Conservation (phyloP, 2,797 vertebrate species). For the Pogoniulus pusillus region DNA sequence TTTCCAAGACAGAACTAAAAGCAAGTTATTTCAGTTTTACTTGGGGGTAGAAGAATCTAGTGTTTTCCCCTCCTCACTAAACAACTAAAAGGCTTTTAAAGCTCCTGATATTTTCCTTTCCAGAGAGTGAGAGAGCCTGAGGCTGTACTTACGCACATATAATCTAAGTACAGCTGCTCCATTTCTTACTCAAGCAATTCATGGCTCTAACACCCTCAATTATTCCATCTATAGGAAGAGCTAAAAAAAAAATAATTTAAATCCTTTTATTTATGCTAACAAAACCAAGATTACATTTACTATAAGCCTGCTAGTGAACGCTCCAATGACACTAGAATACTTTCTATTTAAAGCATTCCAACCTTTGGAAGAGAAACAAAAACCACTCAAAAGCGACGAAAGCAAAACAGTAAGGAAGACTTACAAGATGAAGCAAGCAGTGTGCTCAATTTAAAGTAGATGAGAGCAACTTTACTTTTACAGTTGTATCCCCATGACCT, state of each 20-base stretch:
- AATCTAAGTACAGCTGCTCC: conserved; percentile 58
- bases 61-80: not conserved
- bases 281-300: conserved; percentile 61
- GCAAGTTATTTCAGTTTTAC: conserved; percentile 11
- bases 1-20: conserved; percentile 50
- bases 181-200: conserved; percentile 47
- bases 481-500: conserved; percentile 53
- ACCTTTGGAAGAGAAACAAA: conserved; percentile 59
- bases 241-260: conserved; percentile 69
- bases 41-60: not conserved
- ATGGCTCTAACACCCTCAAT: conserved; percentile 48
- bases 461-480: conserved; percentile 50
- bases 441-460: conserved; percentile 36
- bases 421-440: conserved; percentile 67
- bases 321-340: conserved; percentile 67
- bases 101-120: conserved; percentile 67
- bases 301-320: conserved; percentile 32
- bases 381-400: conserved; percentile 30
- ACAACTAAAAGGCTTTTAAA: conserved; percentile 66
- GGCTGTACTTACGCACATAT: not conserved
- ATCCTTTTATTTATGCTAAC: conserved; percentile 57
- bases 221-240: conserved; percentile 47
- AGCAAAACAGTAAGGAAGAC: conserved; percentile 22
- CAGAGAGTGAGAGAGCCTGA: conserved; percentile 45
- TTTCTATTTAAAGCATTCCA: conserved; percentile 70